Percentiles rank a stretch among this genome's conserved stretches.
Conservation (phyloP, 2,113 vertebrate species). For the Daubentonia madagascariensis region DNA sequence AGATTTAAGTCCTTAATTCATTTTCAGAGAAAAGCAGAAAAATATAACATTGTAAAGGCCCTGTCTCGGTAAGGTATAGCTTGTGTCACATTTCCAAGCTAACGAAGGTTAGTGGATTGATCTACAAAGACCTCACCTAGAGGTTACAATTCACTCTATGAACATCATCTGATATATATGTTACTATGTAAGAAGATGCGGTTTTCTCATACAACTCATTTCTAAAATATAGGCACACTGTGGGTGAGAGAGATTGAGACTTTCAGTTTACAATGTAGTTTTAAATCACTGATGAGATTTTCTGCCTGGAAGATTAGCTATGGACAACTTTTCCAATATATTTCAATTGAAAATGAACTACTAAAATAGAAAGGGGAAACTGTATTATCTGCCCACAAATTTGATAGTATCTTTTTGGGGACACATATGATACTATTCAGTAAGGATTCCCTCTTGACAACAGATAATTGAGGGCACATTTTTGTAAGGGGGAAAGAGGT, state of each 20-base stretch:
- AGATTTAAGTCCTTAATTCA: neutral
- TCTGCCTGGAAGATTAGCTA: conserved; percentile 32
- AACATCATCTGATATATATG: conserved; percentile 54
- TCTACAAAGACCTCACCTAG: conserved; percentile 13
- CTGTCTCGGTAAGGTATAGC: neutral
- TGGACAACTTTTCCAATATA: conserved; percentile 53
- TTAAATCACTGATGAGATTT: conserved; percentile 50
- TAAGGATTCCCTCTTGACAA: conserved; percentile 32
- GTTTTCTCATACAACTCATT: conserved; percentile 60
- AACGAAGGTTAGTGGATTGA: neutral
- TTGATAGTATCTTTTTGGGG: conserved; percentile 50
- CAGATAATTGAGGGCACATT: conserved; percentile 35
- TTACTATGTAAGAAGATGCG: conserved; percentile 45
- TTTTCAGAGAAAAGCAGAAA: conserved; percentile 5
- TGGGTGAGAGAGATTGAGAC: conserved; percentile 30
- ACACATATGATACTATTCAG: conserved; percentile 10
- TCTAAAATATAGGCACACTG: conserved; percentile 53
- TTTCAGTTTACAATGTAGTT: neutral
- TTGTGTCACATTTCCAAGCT: conserved; percentile 38
- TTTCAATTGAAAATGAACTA: conserved; percentile 64
- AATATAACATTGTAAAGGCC: neutral
- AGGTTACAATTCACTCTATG: neutral
- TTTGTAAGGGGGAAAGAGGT: conserved; percentile 21
- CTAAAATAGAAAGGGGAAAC: conserved; percentile 51
- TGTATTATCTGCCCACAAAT: conserved; percentile 14